Percentiles rank a stretch among this genome's conserved stretches.
Conservation (phyloP, 2,797 vertebrate genomes). For the Threskiornis aethiopicus region DNA sequence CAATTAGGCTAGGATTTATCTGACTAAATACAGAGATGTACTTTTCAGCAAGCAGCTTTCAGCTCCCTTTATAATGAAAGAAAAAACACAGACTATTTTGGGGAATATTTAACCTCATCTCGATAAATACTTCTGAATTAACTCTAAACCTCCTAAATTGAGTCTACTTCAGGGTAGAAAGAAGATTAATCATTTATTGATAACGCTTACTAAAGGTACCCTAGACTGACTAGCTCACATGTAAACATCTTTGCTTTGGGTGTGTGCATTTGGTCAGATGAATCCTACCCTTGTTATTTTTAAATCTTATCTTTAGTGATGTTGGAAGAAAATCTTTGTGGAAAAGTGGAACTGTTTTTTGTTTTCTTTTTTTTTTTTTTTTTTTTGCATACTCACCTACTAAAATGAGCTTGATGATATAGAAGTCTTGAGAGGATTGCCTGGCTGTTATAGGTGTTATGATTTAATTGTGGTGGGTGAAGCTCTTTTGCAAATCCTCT, state of each 20-base stretch:
- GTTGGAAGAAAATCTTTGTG: background rate
- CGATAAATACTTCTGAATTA: background rate
- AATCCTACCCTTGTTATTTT: background rate
- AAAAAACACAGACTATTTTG: background rate
- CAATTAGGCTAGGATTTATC: background rate
- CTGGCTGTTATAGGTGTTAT: background rate
- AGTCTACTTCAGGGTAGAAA: background rate
- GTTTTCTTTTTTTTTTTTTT: background rate
- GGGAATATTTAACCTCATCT: background rate
- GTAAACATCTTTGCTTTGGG: background rate
- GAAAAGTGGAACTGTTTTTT: background rate
- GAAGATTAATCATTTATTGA: background rate
- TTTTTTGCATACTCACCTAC: background rate
- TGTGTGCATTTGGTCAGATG: background rate
- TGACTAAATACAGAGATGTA: background rate
- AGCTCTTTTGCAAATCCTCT: background rate
- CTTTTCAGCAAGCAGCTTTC: background rate
- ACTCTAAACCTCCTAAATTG: background rate
- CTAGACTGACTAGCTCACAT: background rate
- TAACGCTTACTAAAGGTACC: background rate
- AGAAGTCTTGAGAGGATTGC: background rate
- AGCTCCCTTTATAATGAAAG: background rate
- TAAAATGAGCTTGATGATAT: background rate
- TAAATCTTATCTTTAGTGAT: background rate
- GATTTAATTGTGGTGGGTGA: background rate